Evolutionary conservation across 2,797 vertebrate genomes (phyloP), one percentile per base, ranked within the genome.

Genomic region (Pipistrellus pipistrellus): DNA sequence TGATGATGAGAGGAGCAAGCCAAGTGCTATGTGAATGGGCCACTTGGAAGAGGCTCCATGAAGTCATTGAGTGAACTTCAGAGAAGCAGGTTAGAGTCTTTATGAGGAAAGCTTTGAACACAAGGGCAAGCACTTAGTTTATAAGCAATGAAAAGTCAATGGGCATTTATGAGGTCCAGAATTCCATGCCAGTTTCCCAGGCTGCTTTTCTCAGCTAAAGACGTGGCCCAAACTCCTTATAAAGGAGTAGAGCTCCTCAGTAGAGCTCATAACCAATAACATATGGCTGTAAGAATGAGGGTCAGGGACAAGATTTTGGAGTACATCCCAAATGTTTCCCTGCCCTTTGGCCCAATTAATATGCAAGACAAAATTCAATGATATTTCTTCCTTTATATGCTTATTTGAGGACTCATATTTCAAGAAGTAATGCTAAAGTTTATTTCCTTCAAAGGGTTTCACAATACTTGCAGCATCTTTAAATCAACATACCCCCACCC

Each of bases 381-480:
- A 3, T 25, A 64, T 32, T 59, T 77, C 14, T 23, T 55, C 53
- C 53, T 46, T 53, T 48, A 21, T 9, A 44, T 66, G 48, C 14
- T 84, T 71, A 35, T 12, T 21, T 53, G 13, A 73, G 18, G 62
- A 89, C 18, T 83, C 51, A 21, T 25, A 59, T 59, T 88, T 82
- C 75, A n/a, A 85, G 72, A 93, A 18, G 14, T 17, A 90, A 30
- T 32, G 8, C 8, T 72, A 77, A 53, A 32, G 57, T 76, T 53
- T 75, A 35, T 81, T 86, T 90, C 48, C 48, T 44, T 87, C 64
- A 78, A 66, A 93, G 20, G 14, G 44, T 27, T 85, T 85, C 80
- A 41, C 32, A 83, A 71, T 88, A 85, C 14, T 81, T 92, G 11
- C 8, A 75, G 20, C 48, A 90, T 87, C n/a, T 85, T 73, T 77